Percentiles rank a stretch among this genome's conserved stretches.
These are phyloP conservation scores for Elmis aenea DNA, from an alignment of 2,888 invertebrate genomes.

Conservation along the genomic window DNA sequence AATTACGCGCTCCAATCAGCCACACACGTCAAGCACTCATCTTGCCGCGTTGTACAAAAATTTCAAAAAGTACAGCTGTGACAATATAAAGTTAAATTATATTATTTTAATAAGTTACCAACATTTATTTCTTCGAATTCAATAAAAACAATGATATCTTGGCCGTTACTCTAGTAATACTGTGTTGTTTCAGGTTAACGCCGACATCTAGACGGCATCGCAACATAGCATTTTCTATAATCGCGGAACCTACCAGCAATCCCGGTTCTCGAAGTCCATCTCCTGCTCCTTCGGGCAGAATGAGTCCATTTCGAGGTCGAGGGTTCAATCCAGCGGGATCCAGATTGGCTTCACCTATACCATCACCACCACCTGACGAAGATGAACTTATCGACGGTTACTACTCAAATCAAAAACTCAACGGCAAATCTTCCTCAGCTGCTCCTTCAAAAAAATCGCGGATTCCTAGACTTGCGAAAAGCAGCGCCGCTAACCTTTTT, in stretches of 20 bases:
- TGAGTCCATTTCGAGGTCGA: conserved; percentile 45
- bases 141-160: too few species aligned
- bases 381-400: neutral
- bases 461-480: conserved; percentile 22
- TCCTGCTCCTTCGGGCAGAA: conserved; percentile 38
- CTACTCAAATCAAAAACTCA: too few species aligned
- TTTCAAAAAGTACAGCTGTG: too few species aligned
- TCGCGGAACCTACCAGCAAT: conserved; percentile 39
- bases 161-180: too few species aligned
- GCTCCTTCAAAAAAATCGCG: conserved; percentile 10
- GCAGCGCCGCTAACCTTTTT: conserved; percentile 23
- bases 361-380: conserved; percentile 29
- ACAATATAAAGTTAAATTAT: too few species aligned
- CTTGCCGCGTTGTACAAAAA: too few species aligned
- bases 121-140: too few species aligned
- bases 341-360: conserved; percentile 40
- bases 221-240: conserved; percentile 44
- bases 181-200: conserved; percentile 28
- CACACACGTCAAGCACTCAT: too few species aligned
- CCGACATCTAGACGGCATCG: conserved; percentile 36
- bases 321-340: conserved; percentile 46
- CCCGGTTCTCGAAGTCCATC: conserved; percentile 39
- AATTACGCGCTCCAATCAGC: too few species aligned
- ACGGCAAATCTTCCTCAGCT: too few species aligned
- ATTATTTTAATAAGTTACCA: too few species aligned